Evolutionary conservation across 2,113 vertebrate species (phyloP).

Genomic region (Varanus salvator): DNA sequence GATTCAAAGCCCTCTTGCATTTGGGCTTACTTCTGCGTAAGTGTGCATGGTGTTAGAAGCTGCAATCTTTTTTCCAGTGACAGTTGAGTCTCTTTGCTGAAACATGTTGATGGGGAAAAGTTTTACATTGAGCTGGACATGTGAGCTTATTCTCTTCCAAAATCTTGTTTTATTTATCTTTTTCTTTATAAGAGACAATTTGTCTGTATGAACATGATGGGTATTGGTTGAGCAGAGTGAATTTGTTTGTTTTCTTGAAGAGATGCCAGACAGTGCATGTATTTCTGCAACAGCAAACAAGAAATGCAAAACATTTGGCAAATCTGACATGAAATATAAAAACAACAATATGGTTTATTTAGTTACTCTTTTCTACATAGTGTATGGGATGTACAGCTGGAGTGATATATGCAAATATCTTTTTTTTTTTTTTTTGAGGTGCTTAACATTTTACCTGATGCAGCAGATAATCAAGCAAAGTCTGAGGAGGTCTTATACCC

Average conservation of each 20-base stretch:
- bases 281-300: neutral
- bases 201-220: neutral
- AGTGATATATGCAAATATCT: neutral
- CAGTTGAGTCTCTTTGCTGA: neutral
- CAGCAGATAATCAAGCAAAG: neutral
- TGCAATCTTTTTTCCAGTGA: neutral
- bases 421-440: too few species aligned
- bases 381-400: neutral
- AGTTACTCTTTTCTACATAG: too few species aligned
- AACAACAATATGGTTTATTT: too few species aligned
- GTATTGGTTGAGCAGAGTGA: neutral
- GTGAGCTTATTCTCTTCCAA: too few species aligned
- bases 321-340: neutral
- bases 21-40: too few species aligned
- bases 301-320: neutral
- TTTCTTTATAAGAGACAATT: too few species aligned
- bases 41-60: neutral
- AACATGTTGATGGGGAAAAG: too few species aligned
- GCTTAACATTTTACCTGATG: too few species aligned
- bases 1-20: neutral
- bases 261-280: neutral
- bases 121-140: neutral
- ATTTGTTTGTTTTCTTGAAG: neutral
- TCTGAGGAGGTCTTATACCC: too few species aligned
- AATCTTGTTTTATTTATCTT: too few species aligned